These are phyloP conservation scores for Myotis daubentonii DNA, from an alignment of 2,797 vertebrate genomes.

Conservation along the genomic window DNA sequence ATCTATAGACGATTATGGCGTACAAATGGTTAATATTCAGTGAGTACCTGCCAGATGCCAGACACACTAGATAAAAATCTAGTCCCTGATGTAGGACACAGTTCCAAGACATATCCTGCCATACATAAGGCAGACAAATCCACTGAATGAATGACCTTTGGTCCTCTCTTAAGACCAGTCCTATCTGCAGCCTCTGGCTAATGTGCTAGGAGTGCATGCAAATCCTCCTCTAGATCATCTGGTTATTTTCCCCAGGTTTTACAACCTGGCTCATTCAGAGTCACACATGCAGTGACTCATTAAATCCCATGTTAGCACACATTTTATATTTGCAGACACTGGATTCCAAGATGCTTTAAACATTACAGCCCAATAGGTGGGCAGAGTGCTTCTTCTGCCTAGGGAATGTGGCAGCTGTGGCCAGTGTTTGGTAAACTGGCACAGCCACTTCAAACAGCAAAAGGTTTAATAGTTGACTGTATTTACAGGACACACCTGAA, in stretches of 20 bases:
- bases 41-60: background rate
- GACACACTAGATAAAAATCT: background rate
- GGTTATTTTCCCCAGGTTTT: background rate
- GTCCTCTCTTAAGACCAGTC: background rate
- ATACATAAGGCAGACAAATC: background rate
- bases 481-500: background rate
- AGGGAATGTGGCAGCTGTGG: background rate
- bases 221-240: background rate
- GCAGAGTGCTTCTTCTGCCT: background rate
- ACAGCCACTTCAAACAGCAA: background rate
- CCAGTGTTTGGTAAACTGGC: background rate
- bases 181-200: background rate
- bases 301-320: background rate
- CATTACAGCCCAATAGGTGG: background rate
- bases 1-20: no score
- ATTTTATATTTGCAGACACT: slow-evolving; percentile 32
- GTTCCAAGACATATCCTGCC: background rate
- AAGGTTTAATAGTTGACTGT: background rate
- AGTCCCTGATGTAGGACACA: background rate
- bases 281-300: background rate
- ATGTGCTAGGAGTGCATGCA: background rate
- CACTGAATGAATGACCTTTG: background rate
- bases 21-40: background rate
- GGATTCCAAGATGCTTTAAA: slow-evolving; percentile 39
- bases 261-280: background rate